A percentile compares a stretch with the other conserved stretches of the same genome.
Evolutionary conservation across 2,888 invertebrate species (phyloP).

Genomic region (Clitarchus hookeri): DNA sequence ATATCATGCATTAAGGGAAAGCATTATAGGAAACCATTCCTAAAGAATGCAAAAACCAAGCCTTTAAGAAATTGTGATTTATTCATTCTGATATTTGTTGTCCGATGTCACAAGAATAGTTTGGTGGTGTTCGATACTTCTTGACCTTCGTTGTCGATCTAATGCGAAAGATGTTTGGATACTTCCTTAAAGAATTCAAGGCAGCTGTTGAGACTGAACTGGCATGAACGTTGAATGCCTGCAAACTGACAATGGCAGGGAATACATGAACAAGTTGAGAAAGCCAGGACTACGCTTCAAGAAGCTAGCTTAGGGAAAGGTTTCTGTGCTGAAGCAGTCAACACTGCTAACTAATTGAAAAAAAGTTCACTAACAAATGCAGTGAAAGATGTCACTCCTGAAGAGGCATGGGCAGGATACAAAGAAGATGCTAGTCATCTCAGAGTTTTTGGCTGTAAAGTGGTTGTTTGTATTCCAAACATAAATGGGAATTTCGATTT

Average conservation of each 20-base stretch:
- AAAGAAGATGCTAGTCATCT: not conserved
- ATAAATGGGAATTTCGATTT: not conserved
- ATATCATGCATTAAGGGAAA: no score
- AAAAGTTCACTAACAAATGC: not conserved
- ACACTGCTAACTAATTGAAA: not conserved
- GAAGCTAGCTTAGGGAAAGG: not conserved
- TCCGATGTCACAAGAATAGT: no score
- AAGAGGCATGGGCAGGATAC: not conserved
- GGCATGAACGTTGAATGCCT: not conserved
- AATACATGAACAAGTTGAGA: not conserved
- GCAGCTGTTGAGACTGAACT: not conserved
- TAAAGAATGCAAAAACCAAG: no score
- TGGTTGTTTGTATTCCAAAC: not conserved
- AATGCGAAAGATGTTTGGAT: not conserved
- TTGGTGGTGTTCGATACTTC: not conserved
- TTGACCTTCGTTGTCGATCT: not conserved
- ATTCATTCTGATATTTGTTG: no score
- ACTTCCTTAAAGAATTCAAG: not conserved
- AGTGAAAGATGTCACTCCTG: not conserved
- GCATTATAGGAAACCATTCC: no score
- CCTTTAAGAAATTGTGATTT: no score
- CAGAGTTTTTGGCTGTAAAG: not conserved
- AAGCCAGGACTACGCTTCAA: not conserved
- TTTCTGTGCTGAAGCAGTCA: not conserved
- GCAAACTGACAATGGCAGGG: not conserved